These are phyloP conservation scores for Acanthurus tractus DNA, from an alignment of 2,797 vertebrate genomes.

Conservation along the genomic window DNA sequence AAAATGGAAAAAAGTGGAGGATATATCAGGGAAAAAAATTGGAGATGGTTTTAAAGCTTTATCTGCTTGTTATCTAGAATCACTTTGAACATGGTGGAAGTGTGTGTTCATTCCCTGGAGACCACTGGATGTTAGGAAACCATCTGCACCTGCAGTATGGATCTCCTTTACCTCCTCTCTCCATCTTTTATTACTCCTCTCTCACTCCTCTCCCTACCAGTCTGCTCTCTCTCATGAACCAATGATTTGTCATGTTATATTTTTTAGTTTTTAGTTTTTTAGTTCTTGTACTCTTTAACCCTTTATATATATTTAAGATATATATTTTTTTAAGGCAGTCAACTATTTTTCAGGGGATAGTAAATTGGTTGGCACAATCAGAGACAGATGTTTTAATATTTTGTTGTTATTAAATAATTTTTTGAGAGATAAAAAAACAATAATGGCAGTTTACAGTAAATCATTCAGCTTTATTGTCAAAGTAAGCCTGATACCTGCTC, in stretches of 20 bases:
- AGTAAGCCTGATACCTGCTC: background rate
- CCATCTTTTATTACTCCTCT: constrained; percentile 25
- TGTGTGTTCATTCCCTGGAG: constrained; percentile 47
- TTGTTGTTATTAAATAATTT: background rate
- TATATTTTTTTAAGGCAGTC: too few species aligned
- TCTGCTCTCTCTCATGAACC: constrained; percentile 16
- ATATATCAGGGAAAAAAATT: constrained; percentile 18
- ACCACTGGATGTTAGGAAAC: constrained; percentile 30
- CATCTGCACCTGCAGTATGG: constrained; percentile 35
- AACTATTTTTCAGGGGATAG: too few species aligned
- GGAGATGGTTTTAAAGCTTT: constrained; percentile 29
- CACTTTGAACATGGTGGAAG: constrained; percentile 6
- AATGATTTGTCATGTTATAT: background rate
- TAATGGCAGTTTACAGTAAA: background rate
- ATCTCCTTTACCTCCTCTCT: constrained; percentile 25
- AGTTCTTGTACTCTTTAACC: too few species aligned
- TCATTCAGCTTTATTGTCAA: background rate
- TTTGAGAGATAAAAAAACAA: background rate
- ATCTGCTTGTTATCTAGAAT: constrained; percentile 47
- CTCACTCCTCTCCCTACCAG: background rate
- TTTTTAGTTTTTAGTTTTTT: too few species aligned
- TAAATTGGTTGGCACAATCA: too few species aligned
- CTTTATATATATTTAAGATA: too few species aligned
- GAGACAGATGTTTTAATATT: too few species aligned
- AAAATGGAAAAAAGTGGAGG: background rate